These are phyloP conservation scores for Cheumatopsyche charites DNA, from an alignment of 1,140 invertebrate species.

Conservation along the genomic window DNA sequence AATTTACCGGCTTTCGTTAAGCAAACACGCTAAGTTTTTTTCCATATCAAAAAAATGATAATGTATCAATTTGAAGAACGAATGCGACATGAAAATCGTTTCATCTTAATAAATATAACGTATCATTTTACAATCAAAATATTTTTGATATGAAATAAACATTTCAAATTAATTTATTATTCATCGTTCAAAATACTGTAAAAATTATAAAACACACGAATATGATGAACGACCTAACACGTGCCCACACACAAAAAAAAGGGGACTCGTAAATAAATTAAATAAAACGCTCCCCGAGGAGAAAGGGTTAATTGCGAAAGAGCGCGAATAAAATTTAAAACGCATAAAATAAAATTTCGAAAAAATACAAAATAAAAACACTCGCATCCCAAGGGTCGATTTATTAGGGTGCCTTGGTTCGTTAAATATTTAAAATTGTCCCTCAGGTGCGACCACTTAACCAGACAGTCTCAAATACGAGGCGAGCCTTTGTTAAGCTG, in stretches of 20 bases:
- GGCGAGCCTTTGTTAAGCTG: too few relatives aligned
- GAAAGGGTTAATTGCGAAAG: slow-evolving; percentile 12
- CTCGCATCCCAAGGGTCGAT: not conserved
- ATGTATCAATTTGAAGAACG: too few relatives aligned
- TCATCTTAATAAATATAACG: too few relatives aligned
- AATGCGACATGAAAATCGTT: too few relatives aligned
- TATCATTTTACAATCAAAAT: too few relatives aligned
- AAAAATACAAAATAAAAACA: not conserved
- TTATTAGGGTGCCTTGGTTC: slow-evolving; percentile 21
- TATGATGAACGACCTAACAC: not conserved
- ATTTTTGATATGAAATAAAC: too few relatives aligned
- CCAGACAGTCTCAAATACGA: slow-evolving; percentile 4
- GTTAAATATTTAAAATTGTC: slow-evolving; percentile 36
- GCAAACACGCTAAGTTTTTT: slow-evolving; percentile 3
- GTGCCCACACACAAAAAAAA: not conserved
- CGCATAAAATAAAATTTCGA: not conserved
- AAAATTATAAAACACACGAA: not conserved
- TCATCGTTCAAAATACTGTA: not conserved
- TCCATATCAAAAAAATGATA: not conserved
- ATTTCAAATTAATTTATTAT: too few relatives aligned
- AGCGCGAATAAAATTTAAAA: slow-evolving; percentile 1
- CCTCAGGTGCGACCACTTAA: slow-evolving; percentile 23
- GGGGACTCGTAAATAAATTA: too few relatives aligned
- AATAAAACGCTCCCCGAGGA: not conserved
- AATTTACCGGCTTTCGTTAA: not conserved